Percentiles rank a stretch among this genome's conserved stretches.
These are phyloP conservation scores for Prostheceraeus crozeri DNA, from an alignment of 2,888 invertebrate species.

Conservation along the genomic window DNA sequence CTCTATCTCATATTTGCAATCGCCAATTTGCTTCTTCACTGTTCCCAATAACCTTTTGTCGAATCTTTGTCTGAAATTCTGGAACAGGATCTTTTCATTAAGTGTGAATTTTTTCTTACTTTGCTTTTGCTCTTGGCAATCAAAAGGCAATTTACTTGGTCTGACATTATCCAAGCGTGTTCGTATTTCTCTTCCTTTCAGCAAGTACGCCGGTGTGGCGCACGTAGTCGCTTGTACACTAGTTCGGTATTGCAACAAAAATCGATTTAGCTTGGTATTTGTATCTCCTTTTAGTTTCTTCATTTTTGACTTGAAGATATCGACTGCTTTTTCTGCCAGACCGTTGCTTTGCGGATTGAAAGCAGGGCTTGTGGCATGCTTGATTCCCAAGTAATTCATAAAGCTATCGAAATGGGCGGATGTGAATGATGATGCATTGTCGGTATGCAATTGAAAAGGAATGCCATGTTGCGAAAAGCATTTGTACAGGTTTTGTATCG, in stretches of 20 bases:
- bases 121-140: too few relatives aligned
- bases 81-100: too few relatives aligned
- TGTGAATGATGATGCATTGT: slow-evolving; percentile 19
- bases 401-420: slow-evolving; percentile 16
- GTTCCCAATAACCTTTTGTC: too few relatives aligned
- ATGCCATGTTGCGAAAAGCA: slow-evolving; percentile 27
- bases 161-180: not conserved
- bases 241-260: slow-evolving; percentile 2
- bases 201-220: slow-evolving; percentile 22
- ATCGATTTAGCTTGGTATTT: not conserved
- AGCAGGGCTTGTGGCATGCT: slow-evolving; percentile 9
- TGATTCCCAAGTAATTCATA: not conserved
- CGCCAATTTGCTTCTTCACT: too few relatives aligned
- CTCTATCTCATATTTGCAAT: too few relatives aligned
- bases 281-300: slow-evolving; percentile 17
- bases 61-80: too few relatives aligned
- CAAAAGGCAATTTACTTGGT: too few relatives aligned
- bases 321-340: slow-evolving; percentile 30
- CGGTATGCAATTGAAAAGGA: slow-evolving; percentile 9
- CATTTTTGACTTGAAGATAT: slow-evolving; percentile 10
- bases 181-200: slow-evolving; percentile 24
- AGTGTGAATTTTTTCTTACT: too few relatives aligned
- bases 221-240: slow-evolving; percentile 24
- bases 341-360: slow-evolving; percentile 27
- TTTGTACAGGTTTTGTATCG: slow-evolving; percentile 8